phyloP scores from a whole-genome alignment of 2,797 vertebrate species.

The Taeniopygia guttata region DNA sequence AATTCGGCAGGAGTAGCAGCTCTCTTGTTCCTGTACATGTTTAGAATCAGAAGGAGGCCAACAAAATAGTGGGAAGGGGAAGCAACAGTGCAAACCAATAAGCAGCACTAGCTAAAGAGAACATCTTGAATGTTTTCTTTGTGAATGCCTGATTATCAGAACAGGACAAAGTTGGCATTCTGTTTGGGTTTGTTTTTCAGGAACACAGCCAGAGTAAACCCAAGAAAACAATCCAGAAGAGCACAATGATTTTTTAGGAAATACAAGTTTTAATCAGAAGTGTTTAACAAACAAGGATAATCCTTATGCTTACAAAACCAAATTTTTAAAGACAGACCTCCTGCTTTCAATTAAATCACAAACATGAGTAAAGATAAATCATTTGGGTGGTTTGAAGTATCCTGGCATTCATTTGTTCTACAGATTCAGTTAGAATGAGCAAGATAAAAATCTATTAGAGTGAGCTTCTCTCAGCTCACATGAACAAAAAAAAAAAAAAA shows the following conservation, averaged over 20 bases:
- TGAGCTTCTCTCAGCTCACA: background rate
- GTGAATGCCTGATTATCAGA: background rate
- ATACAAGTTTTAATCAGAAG: background rate
- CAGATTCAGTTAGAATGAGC: background rate
- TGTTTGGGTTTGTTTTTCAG: background rate
- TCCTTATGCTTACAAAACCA: background rate
- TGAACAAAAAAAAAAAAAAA: background rate
- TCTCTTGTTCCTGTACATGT: background rate
- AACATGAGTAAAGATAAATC: background rate
- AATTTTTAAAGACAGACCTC: background rate
- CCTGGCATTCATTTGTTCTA: background rate
- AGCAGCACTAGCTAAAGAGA: background rate
- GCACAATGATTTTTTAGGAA: background rate
- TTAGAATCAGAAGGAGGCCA: background rate
- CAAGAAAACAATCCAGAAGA: background rate
- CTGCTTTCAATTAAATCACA: background rate
- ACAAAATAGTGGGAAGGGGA: background rate
- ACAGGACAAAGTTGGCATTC: background rate
- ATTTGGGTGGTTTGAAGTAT: background rate
- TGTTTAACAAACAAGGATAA: background rate
- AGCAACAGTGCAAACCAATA: background rate
- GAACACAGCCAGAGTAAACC: background rate
- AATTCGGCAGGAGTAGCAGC: background rate
- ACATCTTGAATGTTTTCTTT: background rate
- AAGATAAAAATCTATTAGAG: background rate